phyloP scores from a whole-genome alignment of 2,888 invertebrate genomes.

The Drosophila multiciliata region DNA sequence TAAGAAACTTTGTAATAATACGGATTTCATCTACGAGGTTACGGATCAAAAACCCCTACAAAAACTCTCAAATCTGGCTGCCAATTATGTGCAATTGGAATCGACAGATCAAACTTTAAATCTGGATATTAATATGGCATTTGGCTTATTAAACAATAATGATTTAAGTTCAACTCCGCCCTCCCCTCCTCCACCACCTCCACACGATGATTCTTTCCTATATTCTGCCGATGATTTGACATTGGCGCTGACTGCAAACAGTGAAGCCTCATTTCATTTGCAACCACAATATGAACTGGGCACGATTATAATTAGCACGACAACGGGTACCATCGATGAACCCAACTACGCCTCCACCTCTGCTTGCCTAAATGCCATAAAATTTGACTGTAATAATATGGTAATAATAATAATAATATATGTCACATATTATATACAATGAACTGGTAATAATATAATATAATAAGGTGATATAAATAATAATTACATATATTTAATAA shows the following conservation, averaged over 20 bases:
- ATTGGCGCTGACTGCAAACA: constrained; percentile 11
- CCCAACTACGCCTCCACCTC: constrained; percentile 4
- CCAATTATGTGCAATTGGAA: constrained; percentile 1
- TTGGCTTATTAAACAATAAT: constrained; percentile 10
- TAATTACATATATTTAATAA: neutral
- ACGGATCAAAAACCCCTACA: neutral
- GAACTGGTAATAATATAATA: neutral
- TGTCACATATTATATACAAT: neutral
- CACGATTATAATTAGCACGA: constrained; percentile 66
- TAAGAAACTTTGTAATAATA: neutral
- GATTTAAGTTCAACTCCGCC: neutral
- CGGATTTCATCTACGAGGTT: neutral
- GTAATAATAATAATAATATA: constrained; percentile 26
- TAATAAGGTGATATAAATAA: neutral
- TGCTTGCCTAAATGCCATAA: constrained; percentile 40
- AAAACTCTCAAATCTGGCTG: neutral
- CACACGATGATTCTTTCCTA: constrained; percentile 12
- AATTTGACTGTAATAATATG: constrained; percentile 52
- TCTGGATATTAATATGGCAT: constrained; percentile 17
- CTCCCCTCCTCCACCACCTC: neutral
- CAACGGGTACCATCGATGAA: constrained; percentile 42
- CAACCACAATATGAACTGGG: constrained; percentile 65
- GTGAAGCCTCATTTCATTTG: constrained; percentile 26
- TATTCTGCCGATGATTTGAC: constrained; percentile 31
- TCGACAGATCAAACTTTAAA: constrained; percentile 5